Evolutionary conservation across 2,797 vertebrate species (phyloP), one percentile per base, ranked within the genome.

Genomic region (Antennarius maculatus): DNA sequence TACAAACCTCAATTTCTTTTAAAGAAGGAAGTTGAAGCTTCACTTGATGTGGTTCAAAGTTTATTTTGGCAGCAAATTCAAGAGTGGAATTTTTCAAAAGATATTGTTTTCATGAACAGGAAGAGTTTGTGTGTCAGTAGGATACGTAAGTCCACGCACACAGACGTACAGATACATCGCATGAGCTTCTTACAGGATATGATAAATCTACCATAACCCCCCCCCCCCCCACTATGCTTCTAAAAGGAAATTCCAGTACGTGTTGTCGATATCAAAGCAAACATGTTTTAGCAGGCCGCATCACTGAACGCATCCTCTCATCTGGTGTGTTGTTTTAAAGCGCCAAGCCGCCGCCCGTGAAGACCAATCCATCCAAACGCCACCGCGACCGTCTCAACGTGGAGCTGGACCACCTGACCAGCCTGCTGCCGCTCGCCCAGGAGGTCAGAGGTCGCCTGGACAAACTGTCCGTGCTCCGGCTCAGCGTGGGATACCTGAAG

Each of bases 401-500:
- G 0, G 96, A 97, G 79, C 88, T 97, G 84, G 96, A 97, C 49
- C 93, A 93, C 1, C 86, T 97, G 77, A 95, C 95, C 77, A 88
- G 89, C 73, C 90, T 97, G 61, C 89, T 97, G 68, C 96, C 96
- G 0, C 95, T 97, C 29, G 89, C 95, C 0, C 88, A 94, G 0
- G 96, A 97, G 29, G 84, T 96, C 60, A 92, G 94, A 69, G 89
- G 95, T 0, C 96, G 96, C 77, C 88, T 97, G 92, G 96, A 97
- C 91, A 97, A 97, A 55, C 94, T 97, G 23, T 97, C 96, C 0
- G 94, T 97, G 59, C 79, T 97, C 61, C 94, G 96, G 6, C 96
- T 97, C 39, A 96, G 95, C 0, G 96, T 97, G 87, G 96, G 95
- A 74, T 97, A 95, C 91, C 92, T 97, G 43, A 89, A 94, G 28